Conservation (phyloP, 2,113 vertebrate genomes). For the Scomber scombrus region DNA sequence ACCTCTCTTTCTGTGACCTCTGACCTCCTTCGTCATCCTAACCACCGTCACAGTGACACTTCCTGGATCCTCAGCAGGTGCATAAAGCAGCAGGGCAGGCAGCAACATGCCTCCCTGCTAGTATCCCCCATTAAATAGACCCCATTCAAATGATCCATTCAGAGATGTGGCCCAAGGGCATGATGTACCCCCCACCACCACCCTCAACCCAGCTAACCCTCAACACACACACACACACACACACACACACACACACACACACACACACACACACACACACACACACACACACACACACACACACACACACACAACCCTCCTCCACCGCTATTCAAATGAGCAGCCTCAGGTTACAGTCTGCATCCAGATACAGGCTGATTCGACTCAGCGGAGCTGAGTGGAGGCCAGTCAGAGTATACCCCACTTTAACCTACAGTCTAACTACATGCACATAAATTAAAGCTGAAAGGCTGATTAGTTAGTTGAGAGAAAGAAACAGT, state of each 20-base stretch:
- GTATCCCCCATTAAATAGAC: slow-evolving; percentile 49
- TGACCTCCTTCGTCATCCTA: slow-evolving; percentile 44
- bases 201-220: background rate
- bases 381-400: slow-evolving; percentile 37
- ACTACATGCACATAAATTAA: too few species aligned
- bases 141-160: slow-evolving; percentile 67
- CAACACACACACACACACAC: slow-evolving; percentile 36
- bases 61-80: slow-evolving; percentile 69
- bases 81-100: slow-evolving; percentile 56
- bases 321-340: slow-evolving; percentile 76
- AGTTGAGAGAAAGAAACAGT: too few species aligned
- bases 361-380: slow-evolving; percentile 37
- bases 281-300: too few species aligned
- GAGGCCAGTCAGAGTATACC: slow-evolving; percentile 10
- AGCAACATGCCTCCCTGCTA: slow-evolving; percentile 37
- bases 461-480: too few species aligned
- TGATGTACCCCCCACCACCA: background rate
- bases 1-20: background rate
- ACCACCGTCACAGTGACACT: slow-evolving; percentile 15
- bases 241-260: too few species aligned
- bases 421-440: too few species aligned
- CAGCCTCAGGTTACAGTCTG: slow-evolving; percentile 68
- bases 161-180: slow-evolving; percentile 52
- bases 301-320: slow-evolving; percentile 26
- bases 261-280: too few species aligned